phyloP scores from a whole-genome alignment of 2,888 invertebrate genomes.

The Yponomeuta evonymella region DNA sequence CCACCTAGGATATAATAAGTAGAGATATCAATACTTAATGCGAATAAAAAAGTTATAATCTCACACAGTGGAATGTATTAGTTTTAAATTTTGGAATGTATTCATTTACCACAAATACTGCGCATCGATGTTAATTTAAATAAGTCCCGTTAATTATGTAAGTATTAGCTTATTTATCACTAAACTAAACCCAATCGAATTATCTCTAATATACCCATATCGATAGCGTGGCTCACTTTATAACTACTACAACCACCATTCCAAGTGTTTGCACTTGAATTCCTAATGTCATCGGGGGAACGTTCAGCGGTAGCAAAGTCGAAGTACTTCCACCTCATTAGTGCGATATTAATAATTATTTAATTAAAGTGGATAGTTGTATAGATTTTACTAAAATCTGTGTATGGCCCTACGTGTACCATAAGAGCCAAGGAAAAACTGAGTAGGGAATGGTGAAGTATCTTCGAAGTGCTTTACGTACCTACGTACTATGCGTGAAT shows the following conservation, averaged over 20 bases:
- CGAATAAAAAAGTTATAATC: conserved; percentile 31
- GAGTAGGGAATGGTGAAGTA: conserved; percentile 38
- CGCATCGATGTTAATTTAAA: neutral
- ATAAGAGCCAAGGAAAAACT: conserved; percentile 22
- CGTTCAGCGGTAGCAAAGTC: conserved; percentile 66
- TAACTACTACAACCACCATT: conserved; percentile 52
- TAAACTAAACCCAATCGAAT: conserved; percentile 45
- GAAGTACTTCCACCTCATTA: conserved; percentile 54
- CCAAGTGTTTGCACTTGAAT: conserved; percentile 66
- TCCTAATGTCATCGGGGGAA: conserved; percentile 68
- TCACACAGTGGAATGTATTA: conserved; percentile 38
- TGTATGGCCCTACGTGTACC: conserved; percentile 2
- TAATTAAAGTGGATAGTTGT: conserved; percentile 10
- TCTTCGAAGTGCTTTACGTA: conserved; percentile 53
- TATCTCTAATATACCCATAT: conserved; percentile 70
- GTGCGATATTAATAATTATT: conserved; percentile 5
- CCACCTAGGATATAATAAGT: conserved; percentile 48
- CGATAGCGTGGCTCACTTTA: conserved; percentile 41
- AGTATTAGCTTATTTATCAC: conserved; percentile 1
- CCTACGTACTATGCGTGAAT: conserved; percentile 40
- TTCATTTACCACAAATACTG: conserved; percentile 20
- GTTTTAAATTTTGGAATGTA: conserved; percentile 52
- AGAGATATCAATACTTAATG: neutral
- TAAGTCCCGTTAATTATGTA: conserved; percentile 7
- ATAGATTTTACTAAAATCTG: neutral